These are phyloP conservation scores for Melanotaenia pygmaea DNA, from an alignment of 2,797 vertebrate genomes.

Conservation along the genomic window DNA sequence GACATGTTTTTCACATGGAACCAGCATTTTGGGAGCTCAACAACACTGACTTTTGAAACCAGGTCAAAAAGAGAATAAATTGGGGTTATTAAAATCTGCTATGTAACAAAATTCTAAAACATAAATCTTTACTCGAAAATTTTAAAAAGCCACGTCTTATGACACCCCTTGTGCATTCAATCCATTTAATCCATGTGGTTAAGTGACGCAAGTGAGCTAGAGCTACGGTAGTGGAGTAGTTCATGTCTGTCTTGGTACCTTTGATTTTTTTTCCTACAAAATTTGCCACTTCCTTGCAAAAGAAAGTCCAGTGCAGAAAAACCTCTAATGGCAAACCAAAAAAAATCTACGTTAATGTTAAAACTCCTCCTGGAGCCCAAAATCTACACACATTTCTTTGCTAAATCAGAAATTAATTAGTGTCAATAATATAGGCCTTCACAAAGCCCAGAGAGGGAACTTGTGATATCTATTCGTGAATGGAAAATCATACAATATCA, in stretches of 20 bases:
- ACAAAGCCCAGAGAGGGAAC: background rate
- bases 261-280: no score
- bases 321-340: no score
- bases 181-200: background rate
- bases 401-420: background rate
- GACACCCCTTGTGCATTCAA: background rate
- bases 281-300: background rate
- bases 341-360: background rate
- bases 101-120: no score
- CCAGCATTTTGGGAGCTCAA: no score
- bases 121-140: no score
- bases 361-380: slow-evolving; percentile 1
- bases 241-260: background rate
- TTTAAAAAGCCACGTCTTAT: no score
- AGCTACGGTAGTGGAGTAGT: background rate
- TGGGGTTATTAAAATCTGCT: no score
- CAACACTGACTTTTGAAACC: no score
- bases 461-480: background rate
- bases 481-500: background rate
- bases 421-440: background rate
- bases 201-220: background rate
- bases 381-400: background rate
- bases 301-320: background rate
- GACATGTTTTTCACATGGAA: no score
- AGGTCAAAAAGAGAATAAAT: no score